Evolutionary conservation across 2,888 invertebrate species (phyloP), one percentile per base, ranked within the genome.

Genomic region (Tachina fera): DNA sequence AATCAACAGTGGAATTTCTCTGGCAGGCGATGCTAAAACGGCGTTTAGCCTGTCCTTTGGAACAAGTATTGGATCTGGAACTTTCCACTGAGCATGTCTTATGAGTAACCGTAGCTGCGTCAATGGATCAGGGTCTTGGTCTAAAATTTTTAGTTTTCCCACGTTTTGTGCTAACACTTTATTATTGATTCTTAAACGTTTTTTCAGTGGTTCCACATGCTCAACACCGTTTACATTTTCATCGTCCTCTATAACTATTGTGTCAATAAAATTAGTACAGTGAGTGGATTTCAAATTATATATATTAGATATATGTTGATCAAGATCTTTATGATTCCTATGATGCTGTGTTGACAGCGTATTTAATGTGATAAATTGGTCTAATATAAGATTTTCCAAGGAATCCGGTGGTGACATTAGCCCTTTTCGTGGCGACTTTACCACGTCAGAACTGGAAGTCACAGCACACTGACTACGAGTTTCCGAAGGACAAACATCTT

Each of bases 51-150:
- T 95, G 89, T 96, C 95, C 92, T 96, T 96, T 71, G 97, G 97
- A 86, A 97, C 95, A 84, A 97, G 92, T 89, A 97, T 94, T 11
- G 97, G 97, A 93, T 97, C 97, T 58, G 97, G 97, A 90, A 97
- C 95, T 91, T 95, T 95, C 89, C 96, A 94, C 87, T 95, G 95
- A 9, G 95, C 94, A 89, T 95, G 95, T 67, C 94, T 93, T 84
- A 96, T 94, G 39, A 97, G 93, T 90, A 95, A 94, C 88, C 95
- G 95, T 10, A 97, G 93, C 90, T 97, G 97, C 82, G 95, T 95
- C 9, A 96, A 90, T 0, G 97, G 96, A 90, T 94, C 94, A n/a
- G 93, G 93, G 88, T 94, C 94, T 49, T 94, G 89, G 61, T 91
- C 90, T 77, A 90, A 87, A 51, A 87, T 80, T 5, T 58, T 11